phyloP scores from a whole-genome alignment of 2,113 vertebrate species.

The Micronycteris hirsuta region DNA sequence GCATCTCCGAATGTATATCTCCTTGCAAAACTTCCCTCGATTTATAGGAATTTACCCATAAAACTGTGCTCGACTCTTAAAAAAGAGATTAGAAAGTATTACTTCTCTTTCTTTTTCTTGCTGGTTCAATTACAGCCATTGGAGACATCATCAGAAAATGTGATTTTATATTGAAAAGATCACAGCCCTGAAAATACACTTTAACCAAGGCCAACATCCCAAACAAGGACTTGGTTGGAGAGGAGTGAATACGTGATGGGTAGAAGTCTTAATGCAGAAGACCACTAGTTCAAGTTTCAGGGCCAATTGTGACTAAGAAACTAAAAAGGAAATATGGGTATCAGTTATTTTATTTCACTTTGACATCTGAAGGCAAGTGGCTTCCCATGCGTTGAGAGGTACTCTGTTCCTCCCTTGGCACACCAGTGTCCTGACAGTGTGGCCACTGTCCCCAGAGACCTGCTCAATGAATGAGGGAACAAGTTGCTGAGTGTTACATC shows the following conservation, averaged over 20 bases:
- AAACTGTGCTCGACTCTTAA: not conserved
- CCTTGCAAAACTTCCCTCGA: not conserved
- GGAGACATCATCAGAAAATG: not conserved
- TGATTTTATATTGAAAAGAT: not conserved
- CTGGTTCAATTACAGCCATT: not conserved
- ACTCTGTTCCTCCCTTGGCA: not conserved
- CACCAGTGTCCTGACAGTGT: not conserved
- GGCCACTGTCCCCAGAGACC: not conserved
- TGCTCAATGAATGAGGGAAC: not conserved
- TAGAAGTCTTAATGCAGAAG: not conserved
- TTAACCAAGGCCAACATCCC: not conserved
- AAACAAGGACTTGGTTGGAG: not conserved
- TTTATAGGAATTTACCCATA: not conserved
- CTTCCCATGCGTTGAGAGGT: not conserved
- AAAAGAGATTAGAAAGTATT: not conserved
- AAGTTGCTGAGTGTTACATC: not conserved
- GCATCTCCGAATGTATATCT: not conserved
- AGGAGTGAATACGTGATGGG: not conserved
- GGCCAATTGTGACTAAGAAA: not conserved
- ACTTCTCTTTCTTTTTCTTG: not conserved
- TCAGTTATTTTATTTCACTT: not conserved
- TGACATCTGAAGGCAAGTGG: not conserved
- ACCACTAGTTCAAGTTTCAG: not conserved
- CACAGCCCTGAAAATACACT: not conserved
- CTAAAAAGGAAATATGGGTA: not conserved